Evolutionary conservation across 2,888 invertebrate species (phyloP).

Genomic region (Dasypogon diadema): DNA sequence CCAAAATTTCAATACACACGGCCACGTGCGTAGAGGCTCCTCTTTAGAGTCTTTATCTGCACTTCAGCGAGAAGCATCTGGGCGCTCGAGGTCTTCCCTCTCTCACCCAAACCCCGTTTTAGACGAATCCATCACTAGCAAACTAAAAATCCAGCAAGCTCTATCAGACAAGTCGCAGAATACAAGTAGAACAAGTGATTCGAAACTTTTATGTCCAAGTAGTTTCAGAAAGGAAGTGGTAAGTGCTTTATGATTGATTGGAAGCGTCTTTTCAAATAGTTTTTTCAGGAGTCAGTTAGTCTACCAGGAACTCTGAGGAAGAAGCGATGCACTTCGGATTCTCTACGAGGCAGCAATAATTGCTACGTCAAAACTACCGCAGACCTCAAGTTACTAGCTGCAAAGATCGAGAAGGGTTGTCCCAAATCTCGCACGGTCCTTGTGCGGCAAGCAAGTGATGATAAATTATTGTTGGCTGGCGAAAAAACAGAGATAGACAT

Average conservation of each 20-base stretch:
- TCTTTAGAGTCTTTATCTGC: slow-evolving; percentile 52
- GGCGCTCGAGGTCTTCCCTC: slow-evolving; percentile 66
- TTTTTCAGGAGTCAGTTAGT: slow-evolving; percentile 55
- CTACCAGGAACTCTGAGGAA: slow-evolving; percentile 61
- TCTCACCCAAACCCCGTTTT: slow-evolving; percentile 62
- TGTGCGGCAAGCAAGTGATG: slow-evolving; percentile 51
- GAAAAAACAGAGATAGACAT: slow-evolving; percentile 18
- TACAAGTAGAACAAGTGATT: slow-evolving; percentile 9
- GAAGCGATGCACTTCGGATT: slow-evolving; percentile 64
- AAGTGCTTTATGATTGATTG: slow-evolving; percentile 21
- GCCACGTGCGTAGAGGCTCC: slow-evolving; percentile 18
- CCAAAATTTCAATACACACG: slow-evolving; percentile 19
- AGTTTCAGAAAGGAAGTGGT: slow-evolving; percentile 32
- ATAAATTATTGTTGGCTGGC: slow-evolving; percentile 51
- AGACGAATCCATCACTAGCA: slow-evolving; percentile 63
- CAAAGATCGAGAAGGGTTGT: slow-evolving; percentile 53
- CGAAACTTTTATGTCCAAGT: slow-evolving; percentile 40
- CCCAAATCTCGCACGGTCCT: slow-evolving; percentile 50
- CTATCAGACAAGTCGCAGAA: neutral
- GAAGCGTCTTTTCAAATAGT: slow-evolving; percentile 36
- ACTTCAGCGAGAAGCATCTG: slow-evolving; percentile 58
- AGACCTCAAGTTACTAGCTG: slow-evolving; percentile 50
- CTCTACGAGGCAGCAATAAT: slow-evolving; percentile 64
- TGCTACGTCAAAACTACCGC: slow-evolving; percentile 57
- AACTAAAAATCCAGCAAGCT: slow-evolving; percentile 63